phyloP scores from a whole-genome alignment of 30 jellyfish, hydroid and myxozoan species.

The Aurelia sp. region DNA sequence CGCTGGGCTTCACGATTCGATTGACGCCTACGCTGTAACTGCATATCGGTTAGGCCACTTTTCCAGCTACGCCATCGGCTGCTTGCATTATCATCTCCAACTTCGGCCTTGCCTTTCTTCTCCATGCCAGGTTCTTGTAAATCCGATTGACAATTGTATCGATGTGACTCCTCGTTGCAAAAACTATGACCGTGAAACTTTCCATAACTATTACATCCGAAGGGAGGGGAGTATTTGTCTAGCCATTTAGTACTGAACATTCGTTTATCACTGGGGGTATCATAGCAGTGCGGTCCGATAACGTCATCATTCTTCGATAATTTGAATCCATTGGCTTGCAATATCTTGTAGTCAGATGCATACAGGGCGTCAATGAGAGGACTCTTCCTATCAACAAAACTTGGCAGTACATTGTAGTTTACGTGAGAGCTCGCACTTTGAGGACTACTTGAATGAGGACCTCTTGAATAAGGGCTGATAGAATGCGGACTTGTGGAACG shows the following conservation, averaged over 20 bases:
- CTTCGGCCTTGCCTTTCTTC: not conserved
- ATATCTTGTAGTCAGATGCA: slow-evolving; percentile 48
- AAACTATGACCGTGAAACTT: not conserved
- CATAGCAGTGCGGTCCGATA: not conserved
- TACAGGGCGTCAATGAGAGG: slow-evolving; percentile 48
- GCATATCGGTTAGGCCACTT: slow-evolving; percentile 76
- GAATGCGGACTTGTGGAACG: no score
- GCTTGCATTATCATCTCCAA: slow-evolving; percentile 9
- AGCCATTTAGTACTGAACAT: not conserved
- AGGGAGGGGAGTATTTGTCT: not conserved
- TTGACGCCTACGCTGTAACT: slow-evolving; percentile 89
- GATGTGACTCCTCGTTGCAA: not conserved
- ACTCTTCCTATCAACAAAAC: not conserved
- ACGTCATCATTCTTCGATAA: not conserved
- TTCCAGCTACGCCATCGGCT: slow-evolving; percentile 67
- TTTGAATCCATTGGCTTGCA: slow-evolving; percentile 48
- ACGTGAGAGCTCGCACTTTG: no score
- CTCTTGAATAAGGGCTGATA: no score
- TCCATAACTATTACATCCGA: not conserved
- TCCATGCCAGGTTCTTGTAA: not conserved
- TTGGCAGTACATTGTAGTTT: not conserved
- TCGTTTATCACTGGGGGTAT: not conserved
- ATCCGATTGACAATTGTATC: not conserved
- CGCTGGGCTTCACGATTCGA: slow-evolving; percentile 98
- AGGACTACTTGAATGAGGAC: no score